phyloP scores from a whole-genome alignment of 1,140 invertebrate species.

The Lasaia peninsularis region DNA sequence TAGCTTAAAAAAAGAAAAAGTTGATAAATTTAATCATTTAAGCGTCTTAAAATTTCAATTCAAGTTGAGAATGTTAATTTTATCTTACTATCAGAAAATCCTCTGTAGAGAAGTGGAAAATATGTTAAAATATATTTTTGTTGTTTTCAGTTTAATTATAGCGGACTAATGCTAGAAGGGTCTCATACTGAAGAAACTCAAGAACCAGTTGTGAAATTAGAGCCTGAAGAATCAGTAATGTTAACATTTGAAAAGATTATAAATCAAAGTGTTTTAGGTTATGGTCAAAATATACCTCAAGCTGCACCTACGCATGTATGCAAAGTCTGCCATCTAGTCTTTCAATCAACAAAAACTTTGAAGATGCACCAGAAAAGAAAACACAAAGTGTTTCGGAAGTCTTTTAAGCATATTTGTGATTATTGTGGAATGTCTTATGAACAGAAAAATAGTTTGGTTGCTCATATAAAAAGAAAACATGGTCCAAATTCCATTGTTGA shows the following conservation, averaged over 20 bases:
- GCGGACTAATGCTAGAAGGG: slow-evolving; percentile 47
- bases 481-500: slow-evolving; percentile 46
- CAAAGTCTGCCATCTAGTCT: slow-evolving; percentile 66
- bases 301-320: slow-evolving; percentile 43
- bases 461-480: slow-evolving; percentile 66
- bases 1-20: no score
- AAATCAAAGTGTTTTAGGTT: slow-evolving; percentile 36
- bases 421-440: slow-evolving; percentile 63
- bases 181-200: slow-evolving; percentile 50
- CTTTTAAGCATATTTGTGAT: slow-evolving; percentile 58
- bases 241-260: slow-evolving; percentile 61
- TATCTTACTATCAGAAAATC: no score
- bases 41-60: no score
- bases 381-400: slow-evolving; percentile 52
- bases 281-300: background rate
- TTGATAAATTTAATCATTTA: no score
- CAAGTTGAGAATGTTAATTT: no score
- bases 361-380: slow-evolving; percentile 60
- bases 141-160: slow-evolving; percentile 52
- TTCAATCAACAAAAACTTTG: slow-evolving; percentile 54
- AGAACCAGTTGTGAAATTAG: slow-evolving; percentile 52
- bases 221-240: slow-evolving; percentile 49
- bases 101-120: no score
- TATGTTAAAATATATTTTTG: background rate
- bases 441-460: slow-evolving; percentile 56